Evolutionary conservation across 1,140 invertebrate species (phyloP), one percentile per base, ranked within the genome.

Genomic region (Heliothis subflexa): DNA sequence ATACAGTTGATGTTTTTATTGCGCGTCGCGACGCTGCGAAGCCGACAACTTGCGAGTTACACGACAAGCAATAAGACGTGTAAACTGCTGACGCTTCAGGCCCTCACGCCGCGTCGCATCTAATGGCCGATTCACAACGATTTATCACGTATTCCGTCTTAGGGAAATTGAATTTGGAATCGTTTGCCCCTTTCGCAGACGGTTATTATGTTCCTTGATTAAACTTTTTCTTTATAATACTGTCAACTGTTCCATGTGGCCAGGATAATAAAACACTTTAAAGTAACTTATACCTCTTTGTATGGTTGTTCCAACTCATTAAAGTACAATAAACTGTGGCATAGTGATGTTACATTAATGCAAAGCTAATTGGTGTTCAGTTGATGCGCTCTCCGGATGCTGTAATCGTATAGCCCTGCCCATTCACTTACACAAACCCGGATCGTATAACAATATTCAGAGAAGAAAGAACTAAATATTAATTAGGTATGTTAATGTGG

Each of bases 1-100:
- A 89, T 88, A 89, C 85, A 82, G 89, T 89, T 91, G 92, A 91
- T 92, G 92, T 91, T 92, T 93, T 93, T 93, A 93, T 93, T 92
- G 91, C 85, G 86, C 85, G 88, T 85, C 89, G 91, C 91, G 89
- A 85, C 90, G 85, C 86, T 64, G 73, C 81, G 82, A 76, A 82
- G 82, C 79, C 76, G 82, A 82, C 79, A 78, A 80, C 82, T 81
- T 79, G 80, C 66, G 59, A 80, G 74, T 74, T 75, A 82, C 82
- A 83, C 85, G 88, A 90, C 88, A 89, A 89, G 86, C 90, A 91
- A 90, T 90, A 91, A 91, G 89, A 91, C 87, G 87, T 92, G 87
- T 87, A 89, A 91, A 93, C 83, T 91, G 89, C 91, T 89, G 89
- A 90, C 90, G 85, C 87, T 85, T 80, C 86, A 78, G 83, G 87